phyloP scores from a whole-genome alignment of 2,888 invertebrate species.

The Axea sp. region DNA sequence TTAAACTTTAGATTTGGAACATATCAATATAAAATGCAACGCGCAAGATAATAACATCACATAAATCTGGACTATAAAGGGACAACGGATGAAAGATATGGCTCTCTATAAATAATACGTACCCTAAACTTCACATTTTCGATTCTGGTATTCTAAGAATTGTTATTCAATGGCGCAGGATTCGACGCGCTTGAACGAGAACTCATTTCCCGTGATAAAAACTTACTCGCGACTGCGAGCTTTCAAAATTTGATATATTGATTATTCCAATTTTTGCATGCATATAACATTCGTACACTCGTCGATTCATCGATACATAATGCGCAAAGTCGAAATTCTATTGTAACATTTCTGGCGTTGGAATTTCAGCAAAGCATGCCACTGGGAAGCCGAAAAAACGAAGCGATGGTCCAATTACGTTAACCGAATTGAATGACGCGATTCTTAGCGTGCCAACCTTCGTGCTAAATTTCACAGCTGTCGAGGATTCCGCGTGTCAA shows the following conservation, averaged over 20 bases:
- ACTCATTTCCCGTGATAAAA: slow-evolving; percentile 42
- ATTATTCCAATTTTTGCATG: slow-evolving; percentile 19
- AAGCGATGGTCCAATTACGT: slow-evolving; percentile 81
- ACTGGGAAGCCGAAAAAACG: slow-evolving; percentile 70
- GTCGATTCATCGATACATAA: slow-evolving; percentile 20
- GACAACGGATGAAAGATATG: slow-evolving; percentile 6
- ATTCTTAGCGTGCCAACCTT: slow-evolving; percentile 82
- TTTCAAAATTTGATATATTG: slow-evolving; percentile 29
- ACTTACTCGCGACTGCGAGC: slow-evolving; percentile 17
- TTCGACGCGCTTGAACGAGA: slow-evolving; percentile 24
- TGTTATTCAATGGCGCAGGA: slow-evolving; percentile 36
- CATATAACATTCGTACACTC: slow-evolving; percentile 1
- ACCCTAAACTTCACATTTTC: slow-evolving; percentile 17
- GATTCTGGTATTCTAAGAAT: slow-evolving; percentile 28
- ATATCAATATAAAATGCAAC: too few relatives aligned
- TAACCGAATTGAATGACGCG: slow-evolving; percentile 83
- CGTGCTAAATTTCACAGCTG: slow-evolving; percentile 84
- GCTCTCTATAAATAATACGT: slow-evolving; percentile 31
- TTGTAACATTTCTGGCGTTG: slow-evolving; percentile 30
- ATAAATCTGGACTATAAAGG: slow-evolving; percentile 20
- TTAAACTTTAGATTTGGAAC: too few relatives aligned
- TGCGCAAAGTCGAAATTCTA: slow-evolving; percentile 14
- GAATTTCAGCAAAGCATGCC: slow-evolving; percentile 70
- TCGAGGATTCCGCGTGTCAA: slow-evolving; percentile 84
- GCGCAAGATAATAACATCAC: slow-evolving; percentile 18